Percentiles rank a stretch among this genome's conserved stretches.
These are phyloP conservation scores for Tor tambroides DNA, from an alignment of 2,113 vertebrate genomes.

Conservation along the genomic window DNA sequence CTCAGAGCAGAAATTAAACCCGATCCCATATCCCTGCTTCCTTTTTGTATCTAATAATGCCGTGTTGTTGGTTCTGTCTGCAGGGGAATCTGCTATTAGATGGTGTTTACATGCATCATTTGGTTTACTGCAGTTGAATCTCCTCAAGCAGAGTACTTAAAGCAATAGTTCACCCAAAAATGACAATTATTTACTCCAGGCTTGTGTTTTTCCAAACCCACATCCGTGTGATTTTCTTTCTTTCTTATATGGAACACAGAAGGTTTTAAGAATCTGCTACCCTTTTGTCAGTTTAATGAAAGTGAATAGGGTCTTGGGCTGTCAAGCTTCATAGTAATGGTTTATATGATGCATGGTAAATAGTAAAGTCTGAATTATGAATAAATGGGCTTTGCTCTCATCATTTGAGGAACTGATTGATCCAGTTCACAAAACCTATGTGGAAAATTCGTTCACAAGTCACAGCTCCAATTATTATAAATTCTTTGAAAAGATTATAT, in stretches of 20 bases:
- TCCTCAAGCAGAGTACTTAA: background rate
- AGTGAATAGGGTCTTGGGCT: background rate
- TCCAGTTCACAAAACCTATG: too few species aligned
- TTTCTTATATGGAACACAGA: background rate
- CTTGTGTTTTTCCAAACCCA: constrained; percentile 1
- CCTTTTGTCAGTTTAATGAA: background rate
- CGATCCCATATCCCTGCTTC: background rate
- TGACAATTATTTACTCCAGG: background rate
- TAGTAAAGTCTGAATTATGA: too few species aligned
- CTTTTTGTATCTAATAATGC: constrained; percentile 26
- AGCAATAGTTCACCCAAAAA: background rate
- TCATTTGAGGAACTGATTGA: too few species aligned
- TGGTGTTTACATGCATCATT: constrained; percentile 22
- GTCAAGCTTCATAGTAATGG: background rate
- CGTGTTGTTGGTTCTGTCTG: background rate
- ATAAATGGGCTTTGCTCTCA: too few species aligned
- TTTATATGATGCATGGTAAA: too few species aligned
- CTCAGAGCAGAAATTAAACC: constrained; percentile 8
- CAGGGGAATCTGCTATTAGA: background rate
- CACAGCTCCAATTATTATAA: too few species aligned
- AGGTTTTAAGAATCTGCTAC: background rate
- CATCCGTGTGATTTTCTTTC: background rate
- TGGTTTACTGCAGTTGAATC: background rate
- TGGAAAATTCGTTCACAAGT: too few species aligned
- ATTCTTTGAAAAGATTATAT: background rate